Evolutionary conservation across 2,888 invertebrate genomes (phyloP).

Genomic region (Leptinotarsa juncta): DNA sequence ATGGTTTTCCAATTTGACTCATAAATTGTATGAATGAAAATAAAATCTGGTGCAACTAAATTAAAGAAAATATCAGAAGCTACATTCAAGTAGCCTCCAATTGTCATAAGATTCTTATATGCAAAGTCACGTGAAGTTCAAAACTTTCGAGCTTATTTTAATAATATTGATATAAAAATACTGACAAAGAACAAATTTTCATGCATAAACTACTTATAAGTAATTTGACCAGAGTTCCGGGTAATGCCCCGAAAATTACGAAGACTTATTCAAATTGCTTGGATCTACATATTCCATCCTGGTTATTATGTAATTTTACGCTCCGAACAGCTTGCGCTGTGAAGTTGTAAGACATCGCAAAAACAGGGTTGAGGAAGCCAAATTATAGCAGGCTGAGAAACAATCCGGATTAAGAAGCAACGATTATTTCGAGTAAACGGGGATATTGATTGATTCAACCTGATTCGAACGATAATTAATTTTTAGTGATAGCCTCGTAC

Average conservation of each 20-base stretch:
- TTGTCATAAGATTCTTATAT: not conserved
- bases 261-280: slow-evolving; percentile 12
- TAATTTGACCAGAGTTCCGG: not conserved
- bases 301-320: slow-evolving; percentile 14
- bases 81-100: too few species aligned
- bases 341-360: slow-evolving; percentile 10
- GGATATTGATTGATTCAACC: slow-evolving; percentile 2
- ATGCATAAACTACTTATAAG: not conserved
- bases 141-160: not conserved
- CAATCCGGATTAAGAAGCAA: slow-evolving; percentile 9
- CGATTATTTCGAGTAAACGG: not conserved
- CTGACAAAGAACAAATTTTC: not conserved
- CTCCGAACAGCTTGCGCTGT: not conserved
- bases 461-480: not conserved
- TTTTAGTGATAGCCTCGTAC: not conserved
- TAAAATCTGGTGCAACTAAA: too few species aligned
- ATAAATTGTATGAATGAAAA: too few species aligned
- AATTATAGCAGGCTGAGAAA: slow-evolving; percentile 4
- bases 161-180: not conserved
- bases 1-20: too few species aligned
- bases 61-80: too few species aligned
- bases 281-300: slow-evolving; percentile 12
- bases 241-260: slow-evolving; percentile 17
- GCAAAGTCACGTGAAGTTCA: not conserved
- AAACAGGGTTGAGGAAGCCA: slow-evolving; percentile 15